Evolutionary conservation across 2,113 vertebrate species (phyloP).

Genomic region (Myrmecobius fasciatus): DNA sequence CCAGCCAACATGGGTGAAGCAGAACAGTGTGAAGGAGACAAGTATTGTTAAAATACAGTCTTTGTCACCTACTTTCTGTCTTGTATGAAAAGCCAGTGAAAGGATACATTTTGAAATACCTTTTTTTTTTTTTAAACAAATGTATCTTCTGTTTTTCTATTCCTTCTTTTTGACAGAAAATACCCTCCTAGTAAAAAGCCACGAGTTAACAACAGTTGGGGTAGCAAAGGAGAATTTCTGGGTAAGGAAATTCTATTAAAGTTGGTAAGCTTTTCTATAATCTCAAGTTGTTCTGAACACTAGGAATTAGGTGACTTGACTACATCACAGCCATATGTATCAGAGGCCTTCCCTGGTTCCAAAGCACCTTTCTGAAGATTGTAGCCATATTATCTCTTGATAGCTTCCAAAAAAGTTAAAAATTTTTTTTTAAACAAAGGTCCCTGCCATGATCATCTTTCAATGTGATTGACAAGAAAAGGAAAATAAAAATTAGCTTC

Average conservation of each 20-base stretch:
- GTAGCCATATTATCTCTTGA: neutral
- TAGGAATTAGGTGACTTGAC: neutral
- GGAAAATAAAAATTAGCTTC: conserved; percentile 13
- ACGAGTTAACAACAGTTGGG: neutral
- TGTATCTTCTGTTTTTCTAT: neutral
- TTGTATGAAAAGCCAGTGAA: neutral
- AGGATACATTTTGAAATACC: neutral
- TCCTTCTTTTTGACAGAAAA: neutral
- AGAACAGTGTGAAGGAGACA: neutral
- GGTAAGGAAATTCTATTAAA: neutral
- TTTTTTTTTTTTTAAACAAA: neutral
- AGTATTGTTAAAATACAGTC: neutral
- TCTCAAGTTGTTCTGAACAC: neutral
- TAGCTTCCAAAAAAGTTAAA: neutral
- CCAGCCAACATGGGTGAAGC: neutral
- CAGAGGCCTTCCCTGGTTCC: neutral
- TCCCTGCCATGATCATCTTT: neutral
- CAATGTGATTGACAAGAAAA: conserved; percentile 18
- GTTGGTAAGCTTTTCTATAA: neutral
- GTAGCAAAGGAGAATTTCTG: neutral
- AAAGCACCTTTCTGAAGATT: neutral
- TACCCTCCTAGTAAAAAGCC: neutral
- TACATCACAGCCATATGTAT: neutral
- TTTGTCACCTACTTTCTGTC: neutral
- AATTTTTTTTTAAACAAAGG: neutral